Conservation (phyloP, 2,888 invertebrate genomes). For the Orthosia incerta region DNA sequence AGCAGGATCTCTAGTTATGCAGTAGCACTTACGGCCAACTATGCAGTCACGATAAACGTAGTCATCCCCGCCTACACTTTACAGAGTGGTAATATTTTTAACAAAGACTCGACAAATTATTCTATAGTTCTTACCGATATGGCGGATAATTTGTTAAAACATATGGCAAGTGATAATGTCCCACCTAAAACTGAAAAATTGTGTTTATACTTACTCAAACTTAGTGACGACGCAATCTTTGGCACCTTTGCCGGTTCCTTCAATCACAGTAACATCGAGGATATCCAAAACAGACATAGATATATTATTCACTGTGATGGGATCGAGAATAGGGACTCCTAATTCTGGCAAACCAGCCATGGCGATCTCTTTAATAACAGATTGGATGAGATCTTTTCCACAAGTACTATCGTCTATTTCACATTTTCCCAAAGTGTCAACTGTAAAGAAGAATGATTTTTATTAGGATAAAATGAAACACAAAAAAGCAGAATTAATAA, state of each 20-base stretch:
- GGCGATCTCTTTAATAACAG: conserved; percentile 58
- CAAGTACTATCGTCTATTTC: conserved; percentile 69
- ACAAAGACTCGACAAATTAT: no score
- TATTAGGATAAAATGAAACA: rapidly evolving
- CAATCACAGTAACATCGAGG: conserved; percentile 68
- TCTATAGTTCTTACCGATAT: no score
- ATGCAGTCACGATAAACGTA: no score
- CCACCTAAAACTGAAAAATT: neutral
- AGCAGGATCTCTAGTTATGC: no score
- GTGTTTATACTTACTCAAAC: conserved; percentile 58
- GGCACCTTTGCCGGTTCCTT: conserved; percentile 73
- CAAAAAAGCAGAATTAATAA: neutral
- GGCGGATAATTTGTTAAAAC: no score
- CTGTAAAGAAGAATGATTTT: conserved; percentile 41
- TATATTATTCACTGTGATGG: conserved; percentile 66
- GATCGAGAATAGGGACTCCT: conserved; percentile 72
- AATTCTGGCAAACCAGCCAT: conserved; percentile 71
- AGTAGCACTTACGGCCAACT: no score
- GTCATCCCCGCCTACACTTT: no score
- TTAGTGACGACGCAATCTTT: conserved; percentile 66
- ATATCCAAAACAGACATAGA: conserved; percentile 62
- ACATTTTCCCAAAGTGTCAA: conserved; percentile 69
- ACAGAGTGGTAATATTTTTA: no score
- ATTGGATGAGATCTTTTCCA: conserved; percentile 61
- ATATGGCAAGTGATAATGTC: no score